These are phyloP conservation scores for Neodiprion virginianus DNA, from an alignment of 1,140 invertebrate genomes.

Conservation along the genomic window DNA sequence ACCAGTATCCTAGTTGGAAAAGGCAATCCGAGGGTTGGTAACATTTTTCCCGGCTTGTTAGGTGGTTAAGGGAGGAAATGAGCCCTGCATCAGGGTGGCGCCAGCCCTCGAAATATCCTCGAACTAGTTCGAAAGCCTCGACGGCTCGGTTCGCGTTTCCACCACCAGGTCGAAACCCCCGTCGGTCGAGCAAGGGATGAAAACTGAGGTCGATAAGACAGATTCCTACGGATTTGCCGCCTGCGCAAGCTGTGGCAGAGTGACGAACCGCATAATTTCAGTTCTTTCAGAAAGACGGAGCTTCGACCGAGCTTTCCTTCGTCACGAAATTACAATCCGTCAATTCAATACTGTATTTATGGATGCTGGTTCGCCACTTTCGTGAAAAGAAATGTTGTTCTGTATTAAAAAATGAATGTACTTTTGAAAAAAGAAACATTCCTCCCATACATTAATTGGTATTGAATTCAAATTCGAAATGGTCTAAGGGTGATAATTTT, in stretches of 20 bases:
- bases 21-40: too few species aligned
- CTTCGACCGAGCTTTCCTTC: background rate
- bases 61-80: background rate
- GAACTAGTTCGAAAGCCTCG: slow-evolving; percentile 35
- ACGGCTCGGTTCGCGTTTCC: slow-evolving; percentile 32
- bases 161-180: slow-evolving; percentile 36
- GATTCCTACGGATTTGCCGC: slow-evolving; percentile 4
- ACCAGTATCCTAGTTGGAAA: too few species aligned
- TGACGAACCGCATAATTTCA: background rate
- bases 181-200: slow-evolving; percentile 19
- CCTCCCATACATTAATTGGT: too few species aligned
- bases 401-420: background rate
- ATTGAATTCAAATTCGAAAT: too few species aligned
- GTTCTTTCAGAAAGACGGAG: background rate
- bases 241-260: background rate
- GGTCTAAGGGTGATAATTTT: too few species aligned
- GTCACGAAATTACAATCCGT: background rate
- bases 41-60: too few species aligned
- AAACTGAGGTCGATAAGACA: slow-evolving; percentile 39
- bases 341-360: background rate
- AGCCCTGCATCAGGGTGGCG: slow-evolving; percentile 35
- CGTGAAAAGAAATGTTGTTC: background rate
- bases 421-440: too few species aligned
- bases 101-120: slow-evolving; percentile 42
- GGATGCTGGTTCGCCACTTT: too few species aligned